Percentiles rank a stretch among this genome's conserved stretches.
Evolutionary conservation across 1,140 invertebrate genomes (phyloP).

Genomic region (Nasonia longicornis): DNA sequence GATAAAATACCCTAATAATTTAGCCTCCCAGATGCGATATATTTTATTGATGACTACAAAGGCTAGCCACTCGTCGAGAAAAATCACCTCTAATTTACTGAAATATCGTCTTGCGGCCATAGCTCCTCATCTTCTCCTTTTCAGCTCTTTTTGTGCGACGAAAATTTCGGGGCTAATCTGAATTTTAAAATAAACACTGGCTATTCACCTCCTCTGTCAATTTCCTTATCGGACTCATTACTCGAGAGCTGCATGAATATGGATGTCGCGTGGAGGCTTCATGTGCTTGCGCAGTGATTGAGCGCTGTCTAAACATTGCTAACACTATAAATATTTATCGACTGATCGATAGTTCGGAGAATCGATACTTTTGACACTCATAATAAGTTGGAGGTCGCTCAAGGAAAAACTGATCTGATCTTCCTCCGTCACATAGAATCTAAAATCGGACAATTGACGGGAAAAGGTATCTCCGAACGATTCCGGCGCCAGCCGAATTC

Average conservation of each 20-base stretch:
- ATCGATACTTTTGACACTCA: too few species aligned
- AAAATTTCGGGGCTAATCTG: neutral
- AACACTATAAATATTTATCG: neutral
- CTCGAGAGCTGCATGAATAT: neutral
- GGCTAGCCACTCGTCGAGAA: neutral
- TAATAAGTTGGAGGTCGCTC: too few species aligned
- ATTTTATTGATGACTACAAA: slow-evolving; percentile 23
- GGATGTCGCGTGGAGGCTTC: neutral
- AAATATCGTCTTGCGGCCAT: neutral
- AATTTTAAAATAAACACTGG: slow-evolving; percentile 14
- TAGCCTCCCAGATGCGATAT: neutral
- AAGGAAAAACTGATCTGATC: too few species aligned
- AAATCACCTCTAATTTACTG: slow-evolving; percentile 26
- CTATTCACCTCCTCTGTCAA: neutral
- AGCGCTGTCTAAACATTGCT: neutral
- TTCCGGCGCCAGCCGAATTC: too few species aligned
- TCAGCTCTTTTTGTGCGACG: neutral
- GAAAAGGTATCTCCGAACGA: too few species aligned
- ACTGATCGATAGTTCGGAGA: too few species aligned
- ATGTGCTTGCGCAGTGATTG: too few species aligned
- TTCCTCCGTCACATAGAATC: too few species aligned
- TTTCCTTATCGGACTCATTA: neutral
- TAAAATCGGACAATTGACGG: too few species aligned
- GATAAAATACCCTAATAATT: slow-evolving; percentile 36
- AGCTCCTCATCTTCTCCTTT: too few species aligned